A percentile compares a stretch with the other conserved stretches of the same genome.
Conservation (phyloP, 2,888 invertebrate genomes). For the Athalia rosae region DNA sequence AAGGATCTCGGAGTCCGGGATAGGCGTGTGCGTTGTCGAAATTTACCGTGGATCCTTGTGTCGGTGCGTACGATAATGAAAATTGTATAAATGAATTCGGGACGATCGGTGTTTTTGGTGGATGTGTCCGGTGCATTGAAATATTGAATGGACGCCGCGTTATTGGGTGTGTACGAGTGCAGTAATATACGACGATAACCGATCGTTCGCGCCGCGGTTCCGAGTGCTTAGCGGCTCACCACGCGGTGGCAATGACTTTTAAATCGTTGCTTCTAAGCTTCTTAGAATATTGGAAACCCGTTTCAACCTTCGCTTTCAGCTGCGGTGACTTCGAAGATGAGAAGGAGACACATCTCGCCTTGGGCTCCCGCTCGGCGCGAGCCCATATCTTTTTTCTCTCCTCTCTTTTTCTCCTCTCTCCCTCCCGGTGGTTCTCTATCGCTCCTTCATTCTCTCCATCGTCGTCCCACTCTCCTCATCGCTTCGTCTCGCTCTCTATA, state of each 20-base stretch:
- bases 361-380: constrained; percentile 27
- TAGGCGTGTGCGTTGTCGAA: no score
- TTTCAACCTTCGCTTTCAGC: constrained; percentile 58
- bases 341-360: constrained; percentile 45
- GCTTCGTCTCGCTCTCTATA: neutral
- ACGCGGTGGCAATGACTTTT: constrained; percentile 42
- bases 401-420: constrained; percentile 4
- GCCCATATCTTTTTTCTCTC: neutral
- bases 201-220: constrained; percentile 12
- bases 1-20: no score
- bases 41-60: no score
- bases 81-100: no score
- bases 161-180: neutral
- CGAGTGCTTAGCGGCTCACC: no score
- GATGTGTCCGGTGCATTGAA: no score
- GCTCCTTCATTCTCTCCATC: neutral
- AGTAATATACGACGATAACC: constrained; percentile 8
- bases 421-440: neutral
- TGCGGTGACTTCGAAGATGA: constrained; percentile 27
- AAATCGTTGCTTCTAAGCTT: constrained; percentile 47
- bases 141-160: neutral
- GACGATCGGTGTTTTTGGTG: no score
- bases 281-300: constrained; percentile 59
- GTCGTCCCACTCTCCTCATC: neutral
- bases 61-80: no score